Evolutionary conservation across 2,797 vertebrate species (phyloP).

Genomic region (Cheirogaleus major): DNA sequence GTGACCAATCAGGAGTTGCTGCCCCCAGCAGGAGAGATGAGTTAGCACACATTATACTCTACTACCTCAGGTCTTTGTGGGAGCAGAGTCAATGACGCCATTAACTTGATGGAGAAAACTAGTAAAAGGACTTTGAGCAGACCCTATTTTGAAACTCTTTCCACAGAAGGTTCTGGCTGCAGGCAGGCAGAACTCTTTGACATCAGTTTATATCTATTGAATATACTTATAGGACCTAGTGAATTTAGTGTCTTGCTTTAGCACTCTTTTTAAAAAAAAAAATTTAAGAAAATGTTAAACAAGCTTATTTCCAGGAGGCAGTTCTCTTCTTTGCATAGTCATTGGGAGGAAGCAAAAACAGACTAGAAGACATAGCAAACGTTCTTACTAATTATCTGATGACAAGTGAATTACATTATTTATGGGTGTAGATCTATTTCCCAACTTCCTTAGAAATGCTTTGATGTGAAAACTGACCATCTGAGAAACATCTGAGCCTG

Average conservation of each 20-base stretch:
- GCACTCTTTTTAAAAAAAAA: neutral
- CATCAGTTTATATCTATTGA: neutral
- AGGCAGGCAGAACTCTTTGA: neutral
- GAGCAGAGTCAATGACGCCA: neutral
- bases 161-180: neutral
- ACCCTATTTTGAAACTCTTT: neutral
- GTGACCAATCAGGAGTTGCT: neutral
- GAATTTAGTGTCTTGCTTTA: neutral
- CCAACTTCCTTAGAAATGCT: conserved; percentile 5
- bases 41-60: neutral
- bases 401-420: conserved; percentile 38
- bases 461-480: conserved; percentile 28
- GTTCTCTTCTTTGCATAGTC: neutral
- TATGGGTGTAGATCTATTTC: neutral
- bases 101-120: neutral
- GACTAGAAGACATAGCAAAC: neutral
- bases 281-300: neutral
- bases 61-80: neutral
- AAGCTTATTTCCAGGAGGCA: neutral
- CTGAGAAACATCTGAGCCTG: conserved; percentile 12
- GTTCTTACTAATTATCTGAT: conserved; percentile 36
- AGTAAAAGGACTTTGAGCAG: neutral
- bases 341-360: neutral
- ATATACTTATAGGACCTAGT: neutral
- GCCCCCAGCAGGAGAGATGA: neutral